Conservation (phyloP, 1,140 invertebrate genomes). For the Subanguina moxae region DNA sequence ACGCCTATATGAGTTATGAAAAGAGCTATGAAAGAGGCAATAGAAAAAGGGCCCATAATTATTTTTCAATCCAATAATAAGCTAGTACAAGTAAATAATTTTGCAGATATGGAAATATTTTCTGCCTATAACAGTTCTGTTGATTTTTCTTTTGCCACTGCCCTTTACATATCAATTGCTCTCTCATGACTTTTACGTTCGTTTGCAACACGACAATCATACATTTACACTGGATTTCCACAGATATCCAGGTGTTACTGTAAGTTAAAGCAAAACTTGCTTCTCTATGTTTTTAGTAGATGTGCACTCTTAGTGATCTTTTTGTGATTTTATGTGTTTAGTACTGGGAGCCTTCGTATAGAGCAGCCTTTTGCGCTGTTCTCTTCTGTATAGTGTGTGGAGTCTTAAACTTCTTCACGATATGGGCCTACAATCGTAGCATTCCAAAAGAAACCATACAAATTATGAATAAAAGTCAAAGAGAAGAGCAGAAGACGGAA, state of each 20-base stretch:
- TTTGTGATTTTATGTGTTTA: not conserved
- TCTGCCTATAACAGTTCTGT: not conserved
- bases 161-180: not conserved
- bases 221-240: not conserved
- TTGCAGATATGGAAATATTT: constrained; percentile 1
- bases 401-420: not conserved
- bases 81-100: not conserved
- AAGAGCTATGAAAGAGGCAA: too few relatives aligned
- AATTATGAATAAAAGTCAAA: not conserved
- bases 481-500: not conserved
- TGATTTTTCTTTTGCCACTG: not conserved
- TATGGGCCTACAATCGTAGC: not conserved
- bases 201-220: not conserved
- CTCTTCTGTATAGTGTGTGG: not conserved
- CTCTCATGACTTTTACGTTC: not conserved
- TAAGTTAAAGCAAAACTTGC: constrained; percentile 1
- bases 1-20: too few relatives aligned
- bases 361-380: not conserved
- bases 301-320: not conserved
- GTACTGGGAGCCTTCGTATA: not conserved
- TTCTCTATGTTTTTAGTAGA: not conserved
- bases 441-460: too few relatives aligned
- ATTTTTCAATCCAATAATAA: too few relatives aligned
- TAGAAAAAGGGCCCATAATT: too few relatives aligned
- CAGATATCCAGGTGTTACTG: not conserved